phyloP scores from a whole-genome alignment of 1,140 invertebrate species.

The Mya arenaria region DNA sequence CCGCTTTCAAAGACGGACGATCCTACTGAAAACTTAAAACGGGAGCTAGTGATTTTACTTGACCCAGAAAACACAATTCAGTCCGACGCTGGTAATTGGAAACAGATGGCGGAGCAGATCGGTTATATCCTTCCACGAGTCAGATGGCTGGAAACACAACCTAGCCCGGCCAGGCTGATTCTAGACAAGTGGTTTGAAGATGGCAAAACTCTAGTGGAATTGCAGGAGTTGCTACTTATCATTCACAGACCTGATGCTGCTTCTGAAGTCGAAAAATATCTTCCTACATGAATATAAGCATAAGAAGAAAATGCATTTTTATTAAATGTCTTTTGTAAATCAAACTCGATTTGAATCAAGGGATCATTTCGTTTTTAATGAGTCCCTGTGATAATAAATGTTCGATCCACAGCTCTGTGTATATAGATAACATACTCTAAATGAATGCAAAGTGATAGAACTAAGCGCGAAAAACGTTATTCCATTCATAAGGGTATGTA shows the following conservation, averaged over 20 bases:
- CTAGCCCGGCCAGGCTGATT: background rate
- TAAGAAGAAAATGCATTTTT: too few relatives aligned
- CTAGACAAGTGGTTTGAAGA: constrained; percentile 26
- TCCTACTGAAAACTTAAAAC: constrained; percentile 8
- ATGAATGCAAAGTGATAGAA: too few relatives aligned
- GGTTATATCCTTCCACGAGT: background rate
- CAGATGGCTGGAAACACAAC: constrained; percentile 25
- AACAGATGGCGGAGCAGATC: constrained; percentile 23
- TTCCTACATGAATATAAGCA: too few relatives aligned
- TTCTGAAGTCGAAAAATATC: background rate
- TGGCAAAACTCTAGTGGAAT: background rate
- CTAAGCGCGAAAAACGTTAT: too few relatives aligned
- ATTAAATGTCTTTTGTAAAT: too few relatives aligned
- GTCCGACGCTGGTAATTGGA: constrained; percentile 32
- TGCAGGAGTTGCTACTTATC: constrained; percentile 7
- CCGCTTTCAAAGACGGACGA: constrained; percentile 12
- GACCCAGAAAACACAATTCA: constrained; percentile 16
- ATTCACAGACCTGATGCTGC: constrained; percentile 34
- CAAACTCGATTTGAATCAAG: too few relatives aligned
- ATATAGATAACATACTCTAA: too few relatives aligned
- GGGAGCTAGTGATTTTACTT: constrained; percentile 19
- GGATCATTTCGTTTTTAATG: too few relatives aligned
- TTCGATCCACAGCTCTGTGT: too few relatives aligned
- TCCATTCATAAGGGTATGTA: too few relatives aligned
- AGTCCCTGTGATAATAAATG: too few relatives aligned